Conservation (phyloP, 2,113 vertebrate species). For the Oreochromis tanganicae region DNA sequence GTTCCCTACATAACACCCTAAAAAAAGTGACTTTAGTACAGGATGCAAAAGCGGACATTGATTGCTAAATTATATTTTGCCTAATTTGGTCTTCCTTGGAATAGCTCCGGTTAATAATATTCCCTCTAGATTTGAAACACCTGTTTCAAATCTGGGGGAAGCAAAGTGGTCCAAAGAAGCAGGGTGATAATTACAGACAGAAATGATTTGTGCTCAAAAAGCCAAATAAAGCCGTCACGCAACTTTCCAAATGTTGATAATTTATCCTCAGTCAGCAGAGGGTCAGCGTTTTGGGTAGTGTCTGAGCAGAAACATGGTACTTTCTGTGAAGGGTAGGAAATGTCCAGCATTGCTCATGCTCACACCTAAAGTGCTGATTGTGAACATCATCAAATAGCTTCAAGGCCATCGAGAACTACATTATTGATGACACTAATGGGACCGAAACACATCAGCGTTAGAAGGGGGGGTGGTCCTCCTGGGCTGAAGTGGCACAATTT, state of each 20-base stretch:
- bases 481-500: constrained; percentile 38
- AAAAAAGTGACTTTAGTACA: neutral
- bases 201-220: constrained; percentile 1
- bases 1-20: neutral
- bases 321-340: neutral
- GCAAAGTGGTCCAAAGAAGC: neutral
- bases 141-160: constrained; percentile 27
- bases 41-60: neutral
- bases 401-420: constrained; percentile 49
- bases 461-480: neutral
- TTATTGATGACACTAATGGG: constrained; percentile 73
- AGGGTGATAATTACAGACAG: neutral
- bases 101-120: neutral
- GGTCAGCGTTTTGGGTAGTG: neutral
- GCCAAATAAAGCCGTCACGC: constrained; percentile 8
- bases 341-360: constrained; percentile 13
- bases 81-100: neutral
- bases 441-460: neutral
- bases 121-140: neutral
- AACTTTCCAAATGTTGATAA: neutral
- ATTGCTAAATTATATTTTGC: neutral
- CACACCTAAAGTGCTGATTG: constrained; percentile 53
- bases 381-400: constrained; percentile 19
- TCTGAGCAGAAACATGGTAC: neutral
- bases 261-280: neutral